These are phyloP conservation scores for Escarpia spicata DNA, from an alignment of 2,888 invertebrate species.

Conservation along the genomic window DNA sequence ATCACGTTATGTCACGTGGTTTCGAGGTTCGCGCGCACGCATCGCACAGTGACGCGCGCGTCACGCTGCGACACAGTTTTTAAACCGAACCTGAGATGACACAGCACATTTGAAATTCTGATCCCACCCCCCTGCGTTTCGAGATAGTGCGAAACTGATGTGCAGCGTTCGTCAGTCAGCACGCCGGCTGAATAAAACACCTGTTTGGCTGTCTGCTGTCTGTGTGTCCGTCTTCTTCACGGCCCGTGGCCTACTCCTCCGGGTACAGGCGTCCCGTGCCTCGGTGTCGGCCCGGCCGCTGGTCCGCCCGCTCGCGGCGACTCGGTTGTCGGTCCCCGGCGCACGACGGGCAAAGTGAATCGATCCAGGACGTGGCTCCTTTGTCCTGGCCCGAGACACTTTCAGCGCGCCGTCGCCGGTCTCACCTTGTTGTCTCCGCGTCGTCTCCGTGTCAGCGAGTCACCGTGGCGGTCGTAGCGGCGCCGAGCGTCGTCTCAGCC, in stretches of 20 bases:
- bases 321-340: background rate
- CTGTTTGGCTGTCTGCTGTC: slow-evolving; percentile 16
- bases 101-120: background rate
- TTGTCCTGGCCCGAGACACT: slow-evolving; percentile 16
- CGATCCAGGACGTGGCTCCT: slow-evolving; percentile 16
- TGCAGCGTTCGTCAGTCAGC: slow-evolving; percentile 16
- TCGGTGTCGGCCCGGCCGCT: background rate
- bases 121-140: background rate
- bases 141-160: background rate
- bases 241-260: background rate
- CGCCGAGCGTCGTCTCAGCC: background rate
- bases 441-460: background rate
- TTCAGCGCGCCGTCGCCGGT: slow-evolving; percentile 16
- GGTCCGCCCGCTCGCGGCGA: background rate
- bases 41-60: background rate
- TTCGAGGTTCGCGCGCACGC: background rate
- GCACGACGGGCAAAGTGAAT: slow-evolving; percentile 16
- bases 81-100: slow-evolving; percentile 16
- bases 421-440: background rate
- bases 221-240: slow-evolving; percentile 13
- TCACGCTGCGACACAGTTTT: slow-evolving; percentile 16
- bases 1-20: background rate
- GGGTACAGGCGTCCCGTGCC: background rate
- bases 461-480: background rate
- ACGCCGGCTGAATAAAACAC: slow-evolving; percentile 7